A percentile compares a stretch with the other conserved stretches of the same genome.
These are phyloP conservation scores for Catharus fuscescens DNA, from an alignment of 2,113 vertebrate species.

Conservation along the genomic window DNA sequence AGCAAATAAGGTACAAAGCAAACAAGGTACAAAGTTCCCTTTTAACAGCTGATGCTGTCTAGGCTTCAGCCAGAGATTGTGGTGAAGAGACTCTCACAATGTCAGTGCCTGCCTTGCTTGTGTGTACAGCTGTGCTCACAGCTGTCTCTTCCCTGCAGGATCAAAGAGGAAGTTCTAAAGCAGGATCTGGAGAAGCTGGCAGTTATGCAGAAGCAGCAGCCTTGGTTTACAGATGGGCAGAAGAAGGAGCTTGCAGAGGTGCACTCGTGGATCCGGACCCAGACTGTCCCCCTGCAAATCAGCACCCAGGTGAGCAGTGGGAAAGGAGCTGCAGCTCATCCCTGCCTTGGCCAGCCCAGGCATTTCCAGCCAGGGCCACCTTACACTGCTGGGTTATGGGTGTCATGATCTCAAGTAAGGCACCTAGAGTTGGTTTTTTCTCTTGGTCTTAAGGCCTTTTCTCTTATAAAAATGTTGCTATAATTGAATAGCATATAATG, in stretches of 20 bases:
- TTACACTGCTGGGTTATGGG: not conserved
- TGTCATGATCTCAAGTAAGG: not conserved
- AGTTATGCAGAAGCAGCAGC: conserved; percentile 79
- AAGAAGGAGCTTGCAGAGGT: conserved; percentile 83
- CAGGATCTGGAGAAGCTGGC: conserved; percentile 84
- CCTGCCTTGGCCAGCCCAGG: not conserved
- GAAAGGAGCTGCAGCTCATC: not conserved
- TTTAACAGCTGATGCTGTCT: not conserved
- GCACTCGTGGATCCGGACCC: conserved; percentile 81
- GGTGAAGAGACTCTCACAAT: not conserved
- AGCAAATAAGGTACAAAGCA: not conserved
- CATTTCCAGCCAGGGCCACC: fast-evolving
- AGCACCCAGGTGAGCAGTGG: conserved; percentile 73
- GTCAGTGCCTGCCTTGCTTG: not conserved
- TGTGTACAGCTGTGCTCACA: not conserved
- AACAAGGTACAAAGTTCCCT: not conserved
- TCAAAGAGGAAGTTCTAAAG: conserved; percentile 79
- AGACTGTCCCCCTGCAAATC: conserved; percentile 75
- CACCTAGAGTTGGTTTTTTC: not conserved
- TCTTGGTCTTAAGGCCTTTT: not conserved
- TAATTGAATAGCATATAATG: not conserved
- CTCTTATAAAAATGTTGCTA: not conserved
- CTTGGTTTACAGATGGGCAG: conserved; percentile 82
- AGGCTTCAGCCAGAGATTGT: not conserved
- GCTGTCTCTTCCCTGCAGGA: conserved; percentile 66